These are phyloP conservation scores for Acrobasis suavella DNA, from an alignment of 2,888 invertebrate species.

Conservation along the genomic window DNA sequence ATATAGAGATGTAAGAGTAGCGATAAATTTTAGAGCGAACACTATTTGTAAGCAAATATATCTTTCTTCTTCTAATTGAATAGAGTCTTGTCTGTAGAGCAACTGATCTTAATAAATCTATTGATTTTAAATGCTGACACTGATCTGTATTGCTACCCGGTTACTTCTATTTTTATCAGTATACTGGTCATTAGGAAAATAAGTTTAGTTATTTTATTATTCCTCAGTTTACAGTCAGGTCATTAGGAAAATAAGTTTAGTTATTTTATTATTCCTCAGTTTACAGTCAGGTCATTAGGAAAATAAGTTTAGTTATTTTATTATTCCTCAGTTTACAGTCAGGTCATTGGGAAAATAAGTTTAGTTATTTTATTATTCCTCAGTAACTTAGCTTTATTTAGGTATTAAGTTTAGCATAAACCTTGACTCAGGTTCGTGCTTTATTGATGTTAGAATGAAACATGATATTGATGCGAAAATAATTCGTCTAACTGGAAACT, in stretches of 20 bases:
- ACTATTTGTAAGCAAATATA: too few relatives aligned
- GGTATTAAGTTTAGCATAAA: neutral
- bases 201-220: neutral
- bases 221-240: too few relatives aligned
- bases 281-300: too few relatives aligned
- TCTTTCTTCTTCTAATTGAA: too few relatives aligned
- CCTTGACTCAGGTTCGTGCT: neutral
- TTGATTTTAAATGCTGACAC: too few relatives aligned
- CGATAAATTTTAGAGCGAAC: too few relatives aligned
- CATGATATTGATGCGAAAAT: conserved; percentile 3
- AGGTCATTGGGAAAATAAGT: neutral
- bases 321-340: too few relatives aligned
- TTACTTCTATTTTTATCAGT: too few relatives aligned
- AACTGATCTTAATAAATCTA: too few relatives aligned
- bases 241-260: neutral
- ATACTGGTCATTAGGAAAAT: neutral
- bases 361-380: neutral
- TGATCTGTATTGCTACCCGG: too few relatives aligned
- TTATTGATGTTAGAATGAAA: neutral
- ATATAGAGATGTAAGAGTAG: too few relatives aligned
- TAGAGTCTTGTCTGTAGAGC: too few relatives aligned
- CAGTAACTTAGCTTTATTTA: neutral
- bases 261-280: neutral
- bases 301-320: neutral
- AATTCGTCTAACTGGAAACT: neutral